Evolutionary conservation across 2,113 vertebrate genomes (phyloP), one percentile per base, ranked within the genome.

Genomic region (Scatophagus argus): DNA sequence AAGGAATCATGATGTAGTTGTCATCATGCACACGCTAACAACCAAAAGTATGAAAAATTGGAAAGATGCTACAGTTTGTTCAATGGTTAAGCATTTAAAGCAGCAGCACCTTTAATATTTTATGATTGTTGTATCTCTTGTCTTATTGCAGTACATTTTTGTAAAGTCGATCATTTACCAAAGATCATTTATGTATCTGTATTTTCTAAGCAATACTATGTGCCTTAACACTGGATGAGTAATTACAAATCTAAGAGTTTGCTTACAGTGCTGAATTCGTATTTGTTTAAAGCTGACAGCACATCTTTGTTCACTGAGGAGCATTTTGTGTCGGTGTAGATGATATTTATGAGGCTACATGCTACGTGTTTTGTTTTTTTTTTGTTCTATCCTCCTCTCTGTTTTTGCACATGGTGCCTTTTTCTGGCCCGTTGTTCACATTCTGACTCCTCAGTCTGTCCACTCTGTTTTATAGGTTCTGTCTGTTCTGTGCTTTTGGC

Each of bases 211-310:
- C 71, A 84, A 74, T 61, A 74, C 43, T 64, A 77, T 66, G 88
- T 92, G 91, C 93, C 90, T 93, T 90, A 92, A 94, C 94, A 95
- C 94, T 95, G 94, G 94, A 95, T 78, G 83, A 84, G 81, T 87
- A 86, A 79, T 81, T 69, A 70, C 69, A 79, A 65, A 81, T 67
- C 43, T 11, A 44, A 52, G 64, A 68, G 52, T 78, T 58, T 74
- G 59, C 77, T 54, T 13, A 36, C 54, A 60, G 84, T 80, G 74
- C 81, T 79, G 79, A 79, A 79, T 58, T 65, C 77, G 67, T 66
- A 41, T 83, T 63, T 44, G 54, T 77, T 34, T 56, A 32, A 66
- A 65, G 61, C 55, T 59, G 41, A 64, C 17, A 0, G 38, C 54
- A 72, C 49, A 21, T 66, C 60, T 56, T 52, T 46, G 66, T 61